Evolutionary conservation across 2,888 invertebrate genomes (phyloP).

Genomic region (Petrophora chlorosata): DNA sequence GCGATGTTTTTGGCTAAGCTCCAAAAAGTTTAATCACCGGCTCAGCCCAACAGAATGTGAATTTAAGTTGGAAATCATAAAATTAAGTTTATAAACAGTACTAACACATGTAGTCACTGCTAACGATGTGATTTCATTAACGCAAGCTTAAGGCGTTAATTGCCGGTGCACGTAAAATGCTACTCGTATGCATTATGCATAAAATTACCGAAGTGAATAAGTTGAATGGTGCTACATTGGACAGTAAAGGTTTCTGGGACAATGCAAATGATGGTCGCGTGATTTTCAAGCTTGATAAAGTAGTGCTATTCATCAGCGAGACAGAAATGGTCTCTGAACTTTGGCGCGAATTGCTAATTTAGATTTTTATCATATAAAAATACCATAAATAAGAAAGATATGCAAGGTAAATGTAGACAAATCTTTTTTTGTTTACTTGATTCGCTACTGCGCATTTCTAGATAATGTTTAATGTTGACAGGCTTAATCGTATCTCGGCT

Average conservation of each 20-base stretch:
- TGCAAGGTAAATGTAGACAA: conserved; percentile 14
- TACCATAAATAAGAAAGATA: conserved; percentile 1
- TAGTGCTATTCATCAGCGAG: neutral
- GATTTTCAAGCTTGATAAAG: no score
- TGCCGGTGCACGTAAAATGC: conserved; percentile 15
- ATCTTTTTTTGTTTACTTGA: conserved; percentile 26
- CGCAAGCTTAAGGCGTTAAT: conserved; percentile 24
- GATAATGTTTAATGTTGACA: conserved; percentile 49
- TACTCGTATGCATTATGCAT: conserved; percentile 9
- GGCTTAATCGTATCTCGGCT: conserved; percentile 48
- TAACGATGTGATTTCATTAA: conserved; percentile 28
- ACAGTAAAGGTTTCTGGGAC: conserved; percentile 3
- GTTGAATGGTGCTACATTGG: neutral
- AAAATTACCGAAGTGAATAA: conserved; percentile 4
- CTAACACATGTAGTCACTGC: conserved; percentile 20
- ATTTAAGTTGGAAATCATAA: conserved; percentile 29
- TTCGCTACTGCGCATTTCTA: conserved; percentile 49
- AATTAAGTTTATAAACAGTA: conserved; percentile 25
- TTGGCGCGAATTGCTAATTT: neutral
- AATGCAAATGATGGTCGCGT: no score
- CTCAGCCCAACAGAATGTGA: conserved; percentile 27
- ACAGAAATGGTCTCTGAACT: neutral
- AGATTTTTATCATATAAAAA: neutral
- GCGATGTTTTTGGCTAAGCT: conserved; percentile 52
- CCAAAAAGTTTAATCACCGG: conserved; percentile 58